Evolutionary conservation across 2,888 invertebrate genomes (phyloP).

Genomic region (Uropetala carovei): DNA sequence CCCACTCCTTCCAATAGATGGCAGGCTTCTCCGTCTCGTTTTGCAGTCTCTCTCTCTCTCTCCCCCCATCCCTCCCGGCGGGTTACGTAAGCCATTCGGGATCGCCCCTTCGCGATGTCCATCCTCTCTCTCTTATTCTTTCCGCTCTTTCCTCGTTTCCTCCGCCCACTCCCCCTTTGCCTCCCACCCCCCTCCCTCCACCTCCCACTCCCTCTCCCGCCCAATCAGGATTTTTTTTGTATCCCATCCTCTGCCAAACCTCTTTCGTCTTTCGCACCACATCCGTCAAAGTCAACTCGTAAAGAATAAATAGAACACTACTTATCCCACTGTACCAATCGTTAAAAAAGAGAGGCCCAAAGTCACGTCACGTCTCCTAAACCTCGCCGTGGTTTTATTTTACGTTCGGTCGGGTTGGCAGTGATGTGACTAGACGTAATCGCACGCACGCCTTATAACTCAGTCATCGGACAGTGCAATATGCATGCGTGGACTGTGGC

Average conservation of each 20-base stretch:
- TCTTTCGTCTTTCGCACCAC: constrained; percentile 21
- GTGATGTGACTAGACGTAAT: constrained; percentile 40
- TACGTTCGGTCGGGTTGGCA: constrained; percentile 2
- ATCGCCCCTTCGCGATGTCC: constrained; percentile 5
- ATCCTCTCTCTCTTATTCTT: neutral
- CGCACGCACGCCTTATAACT: constrained; percentile 54
- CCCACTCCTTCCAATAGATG: neutral
- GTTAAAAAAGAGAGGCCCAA: neutral
- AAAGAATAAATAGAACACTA: constrained; percentile 6
- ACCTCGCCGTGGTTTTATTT: neutral
- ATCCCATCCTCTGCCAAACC: neutral
- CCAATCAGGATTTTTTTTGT: neutral
- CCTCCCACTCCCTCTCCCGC: neutral
- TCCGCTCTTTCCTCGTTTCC: neutral
- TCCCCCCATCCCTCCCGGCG: neutral
- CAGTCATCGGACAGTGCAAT: constrained; percentile 40
- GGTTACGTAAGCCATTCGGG: neutral
- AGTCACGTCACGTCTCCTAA: constrained; percentile 31
- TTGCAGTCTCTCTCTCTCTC: neutral
- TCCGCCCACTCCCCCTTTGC: neutral
- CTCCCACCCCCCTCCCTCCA: neutral
- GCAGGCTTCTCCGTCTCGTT: neutral
- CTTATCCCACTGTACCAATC: constrained; percentile 10
- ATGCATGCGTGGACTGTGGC: constrained; percentile 56
- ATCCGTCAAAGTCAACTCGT: constrained; percentile 34